Conservation (phyloP, 2,797 vertebrate genomes). For the Hozukius guyotensis region DNA sequence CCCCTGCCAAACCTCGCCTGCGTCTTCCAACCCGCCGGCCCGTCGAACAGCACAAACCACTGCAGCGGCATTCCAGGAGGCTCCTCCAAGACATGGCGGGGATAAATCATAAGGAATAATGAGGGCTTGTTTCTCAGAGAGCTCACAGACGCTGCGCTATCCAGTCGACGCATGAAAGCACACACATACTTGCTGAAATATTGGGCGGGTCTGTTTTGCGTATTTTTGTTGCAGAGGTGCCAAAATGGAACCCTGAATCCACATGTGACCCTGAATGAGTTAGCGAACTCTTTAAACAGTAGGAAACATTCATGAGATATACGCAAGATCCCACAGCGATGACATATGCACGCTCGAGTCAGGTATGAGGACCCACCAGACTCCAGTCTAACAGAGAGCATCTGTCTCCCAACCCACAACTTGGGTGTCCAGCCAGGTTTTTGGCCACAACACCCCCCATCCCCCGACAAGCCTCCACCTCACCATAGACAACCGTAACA, state of each 20-base stretch:
- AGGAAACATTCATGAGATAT: neutral
- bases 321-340: neutral
- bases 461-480: conserved; percentile 19
- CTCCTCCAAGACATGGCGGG: conserved; percentile 60
- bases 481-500: conserved; percentile 16
- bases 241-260: conserved; percentile 16
- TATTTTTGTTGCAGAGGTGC: conserved; percentile 17
- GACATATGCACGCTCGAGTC: neutral
- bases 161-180: conserved; percentile 4
- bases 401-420: conserved; percentile 35
- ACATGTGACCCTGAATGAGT: neutral
- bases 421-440: conserved; percentile 30
- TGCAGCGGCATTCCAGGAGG: conserved; percentile 62
- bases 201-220: conserved; percentile 36
- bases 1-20: conserved; percentile 69
- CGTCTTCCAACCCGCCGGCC: conserved; percentile 62
- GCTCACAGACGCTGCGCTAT: conserved; percentile 26
- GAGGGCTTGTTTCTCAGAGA: conserved; percentile 52
- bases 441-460: conserved; percentile 14
- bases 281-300: neutral
- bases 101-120: conserved; percentile 68
- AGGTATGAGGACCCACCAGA: conserved; percentile 5
- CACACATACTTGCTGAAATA: conserved; percentile 11
- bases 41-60: conserved; percentile 59
- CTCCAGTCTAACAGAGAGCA: conserved; percentile 7